Percentiles rank a stretch among this genome's conserved stretches.
phyloP scores from a whole-genome alignment of 2,797 vertebrate genomes.

The Oceanodroma leucorhoa region DNA sequence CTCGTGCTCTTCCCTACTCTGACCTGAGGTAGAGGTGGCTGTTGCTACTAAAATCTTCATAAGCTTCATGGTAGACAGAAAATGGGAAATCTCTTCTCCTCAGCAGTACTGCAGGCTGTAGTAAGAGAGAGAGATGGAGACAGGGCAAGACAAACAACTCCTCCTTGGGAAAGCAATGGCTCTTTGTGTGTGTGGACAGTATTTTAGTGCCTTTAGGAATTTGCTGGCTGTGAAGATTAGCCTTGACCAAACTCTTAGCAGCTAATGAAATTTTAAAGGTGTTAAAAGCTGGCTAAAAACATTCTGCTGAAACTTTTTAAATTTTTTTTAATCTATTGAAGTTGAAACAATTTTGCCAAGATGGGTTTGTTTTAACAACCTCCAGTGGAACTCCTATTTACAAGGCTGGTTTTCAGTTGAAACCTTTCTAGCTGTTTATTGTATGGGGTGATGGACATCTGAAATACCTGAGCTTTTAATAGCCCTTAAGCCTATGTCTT shows the following conservation, averaged over 20 bases:
- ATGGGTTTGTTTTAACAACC: background rate
- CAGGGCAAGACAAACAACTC: background rate
- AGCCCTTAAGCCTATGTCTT: background rate
- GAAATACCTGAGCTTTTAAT: constrained; percentile 6
- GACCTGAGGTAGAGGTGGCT: background rate
- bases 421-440: background rate
- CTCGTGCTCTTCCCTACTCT: background rate
- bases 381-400: background rate
- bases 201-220: background rate
- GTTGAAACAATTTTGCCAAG: background rate
- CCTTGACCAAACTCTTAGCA: background rate
- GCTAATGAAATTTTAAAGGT: background rate
- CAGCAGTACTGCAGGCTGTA: background rate
- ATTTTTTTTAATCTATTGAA: background rate
- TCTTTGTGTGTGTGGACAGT: background rate
- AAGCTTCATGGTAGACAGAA: background rate
- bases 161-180: background rate
- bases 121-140: background rate
- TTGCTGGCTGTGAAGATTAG: background rate
- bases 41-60: background rate
- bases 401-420: background rate
- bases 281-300: background rate
- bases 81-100: background rate
- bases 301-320: background rate
- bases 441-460: background rate